phyloP scores from a whole-genome alignment of 2,888 invertebrate species.

The Drosophila subquinaria region DNA sequence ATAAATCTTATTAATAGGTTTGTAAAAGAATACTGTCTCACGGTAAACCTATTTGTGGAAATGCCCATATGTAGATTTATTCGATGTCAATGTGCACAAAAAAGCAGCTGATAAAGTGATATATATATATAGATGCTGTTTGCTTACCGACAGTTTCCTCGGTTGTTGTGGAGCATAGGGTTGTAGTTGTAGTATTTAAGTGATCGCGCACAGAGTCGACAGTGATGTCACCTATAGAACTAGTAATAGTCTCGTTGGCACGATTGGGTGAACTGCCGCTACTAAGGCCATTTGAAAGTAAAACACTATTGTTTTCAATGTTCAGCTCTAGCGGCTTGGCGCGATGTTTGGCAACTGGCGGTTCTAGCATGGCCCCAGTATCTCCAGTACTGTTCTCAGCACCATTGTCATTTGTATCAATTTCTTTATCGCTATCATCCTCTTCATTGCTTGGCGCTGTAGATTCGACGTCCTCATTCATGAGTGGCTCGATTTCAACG shows the following conservation, averaged over 20 bases:
- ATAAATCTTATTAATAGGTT: too few species aligned
- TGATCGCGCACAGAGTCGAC: conserved; percentile 97
- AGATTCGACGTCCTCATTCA: conserved; percentile 62
- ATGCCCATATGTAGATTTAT: neutral
- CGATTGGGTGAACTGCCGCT: conserved; percentile 85
- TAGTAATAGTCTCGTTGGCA: conserved; percentile 87
- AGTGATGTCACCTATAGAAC: conserved; percentile 94
- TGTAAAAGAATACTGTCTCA: too few species aligned
- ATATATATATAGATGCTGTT: neutral
- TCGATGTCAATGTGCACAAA: neutral
- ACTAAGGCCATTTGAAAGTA: conserved; percentile 86
- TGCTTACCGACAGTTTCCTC: conserved; percentile 85
- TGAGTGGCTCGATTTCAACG: conserved; percentile 81
- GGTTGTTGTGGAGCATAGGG: conserved; percentile 85
- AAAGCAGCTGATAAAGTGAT: neutral
- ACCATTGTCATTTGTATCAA: conserved; percentile 38
- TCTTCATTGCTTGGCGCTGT: conserved; percentile 85
- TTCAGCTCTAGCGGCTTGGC: conserved; percentile 59
- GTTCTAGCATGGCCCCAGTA: conserved; percentile 45
- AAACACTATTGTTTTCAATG: conserved; percentile 74
- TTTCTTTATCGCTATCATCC: conserved; percentile 70
- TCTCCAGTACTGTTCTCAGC: conserved; percentile 10
- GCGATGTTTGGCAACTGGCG: conserved; percentile 64
- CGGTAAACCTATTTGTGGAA: neutral
- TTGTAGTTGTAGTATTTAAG: conserved; percentile 86